Base-by-base conservation (phyloP, 2,888 invertebrate genomes). In the Amblyjoppa proteus region DNA sequence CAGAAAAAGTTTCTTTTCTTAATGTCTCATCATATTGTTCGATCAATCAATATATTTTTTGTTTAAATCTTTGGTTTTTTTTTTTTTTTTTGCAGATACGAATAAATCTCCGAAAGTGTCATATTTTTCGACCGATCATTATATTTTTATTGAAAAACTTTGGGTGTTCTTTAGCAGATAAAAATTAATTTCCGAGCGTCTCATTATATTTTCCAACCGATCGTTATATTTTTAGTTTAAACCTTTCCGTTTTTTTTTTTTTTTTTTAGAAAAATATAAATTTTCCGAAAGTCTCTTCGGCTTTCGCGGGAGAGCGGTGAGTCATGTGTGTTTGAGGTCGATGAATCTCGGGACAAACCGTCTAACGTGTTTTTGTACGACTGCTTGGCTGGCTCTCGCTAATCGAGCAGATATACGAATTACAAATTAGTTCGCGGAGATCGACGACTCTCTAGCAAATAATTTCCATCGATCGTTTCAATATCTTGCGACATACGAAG, bases 351-450 rank as follows among this genome's bases (percentile, higher is more conserved):
- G 16, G 45, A 45, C 16, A 3, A 45, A 11, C 16, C 7, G 31
- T 31, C 38, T 64, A 31, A 64, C 20, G 38, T 68, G 38, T 68
- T 28, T 66, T 49, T n/a, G 11, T 9, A 20, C n/a, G 20, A 28
- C 31, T 16, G 11, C 13, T 28, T n/a, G 53, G 68, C 45, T 68
- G 41, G 68, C 3, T 41, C 75, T 9, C 41, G n/a, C 51, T 2
- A 51, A 20, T 9, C 58, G 45, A 20, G 49, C 20, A 31, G 45
- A 76, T 66, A 76, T 66, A 56, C 25, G 53, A 77, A 68, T 68
- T 68, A 77, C 77, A 68, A 77, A 77, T 77, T 77, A 77, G 68
- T 53, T 68, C 34, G 53, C 34, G 16, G 28, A 53, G 68, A 77
- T 41, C 53, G 68, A 41, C 41, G 31, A 56, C 34, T 51, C 51